phyloP scores from a whole-genome alignment of 2,888 invertebrate genomes.

The Epinotia nisella region DNA sequence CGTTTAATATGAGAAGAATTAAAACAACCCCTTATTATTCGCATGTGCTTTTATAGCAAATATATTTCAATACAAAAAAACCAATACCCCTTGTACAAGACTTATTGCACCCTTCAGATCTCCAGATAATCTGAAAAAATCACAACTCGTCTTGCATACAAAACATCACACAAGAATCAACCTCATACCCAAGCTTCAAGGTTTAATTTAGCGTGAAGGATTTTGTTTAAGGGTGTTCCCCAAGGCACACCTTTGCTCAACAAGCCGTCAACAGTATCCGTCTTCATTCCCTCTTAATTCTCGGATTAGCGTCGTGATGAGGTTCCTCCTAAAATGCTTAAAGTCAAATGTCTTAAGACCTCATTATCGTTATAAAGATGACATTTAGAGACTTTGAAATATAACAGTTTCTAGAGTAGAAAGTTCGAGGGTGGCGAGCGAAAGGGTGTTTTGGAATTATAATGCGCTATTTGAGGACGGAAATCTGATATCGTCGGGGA shows the following conservation, averaged over 20 bases:
- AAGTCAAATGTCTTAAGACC: slow-evolving; percentile 22
- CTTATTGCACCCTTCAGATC: slow-evolving; percentile 34
- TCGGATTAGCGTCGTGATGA: slow-evolving; percentile 32
- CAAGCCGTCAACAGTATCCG: slow-evolving; percentile 19
- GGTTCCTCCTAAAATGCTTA: slow-evolving; percentile 32
- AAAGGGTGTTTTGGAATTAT: not conserved
- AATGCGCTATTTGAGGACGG: too few species aligned
- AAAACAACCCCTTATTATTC: too few species aligned
- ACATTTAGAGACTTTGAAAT: slow-evolving; percentile 12
- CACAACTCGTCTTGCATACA: slow-evolving; percentile 1
- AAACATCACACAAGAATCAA: not conserved
- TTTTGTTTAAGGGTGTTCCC: slow-evolving; percentile 15
- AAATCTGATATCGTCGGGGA: too few species aligned
- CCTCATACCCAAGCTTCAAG: not conserved
- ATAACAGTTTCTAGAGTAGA: not conserved
- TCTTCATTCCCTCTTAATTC: slow-evolving; percentile 37
- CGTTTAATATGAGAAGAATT: too few species aligned
- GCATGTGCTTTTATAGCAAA: not conserved
- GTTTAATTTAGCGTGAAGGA: not conserved
- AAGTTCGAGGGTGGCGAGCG: not conserved
- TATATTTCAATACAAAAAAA: slow-evolving; percentile 1
- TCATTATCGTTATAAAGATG: slow-evolving; percentile 27
- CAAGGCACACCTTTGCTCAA: slow-evolving; percentile 27
- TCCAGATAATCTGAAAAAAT: slow-evolving; percentile 40
- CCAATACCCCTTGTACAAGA: slow-evolving; percentile 26